A percentile compares a stretch with the other conserved stretches of the same genome.
Evolutionary conservation across 2,888 invertebrate genomes (phyloP).

Genomic region (Caenorhabditis sp.): DNA sequence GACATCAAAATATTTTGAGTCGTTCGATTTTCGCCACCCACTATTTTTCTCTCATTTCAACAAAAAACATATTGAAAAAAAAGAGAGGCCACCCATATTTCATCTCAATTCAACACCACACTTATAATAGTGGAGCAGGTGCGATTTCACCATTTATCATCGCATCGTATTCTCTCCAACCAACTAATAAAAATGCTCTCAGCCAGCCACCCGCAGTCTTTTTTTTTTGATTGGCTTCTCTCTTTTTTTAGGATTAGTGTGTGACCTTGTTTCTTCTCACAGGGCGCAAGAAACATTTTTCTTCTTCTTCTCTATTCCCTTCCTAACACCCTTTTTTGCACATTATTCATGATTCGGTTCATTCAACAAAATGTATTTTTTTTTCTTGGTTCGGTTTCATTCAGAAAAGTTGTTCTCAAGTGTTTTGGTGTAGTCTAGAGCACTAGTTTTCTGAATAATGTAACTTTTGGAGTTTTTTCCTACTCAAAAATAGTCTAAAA

Average conservation of each 20-base stretch:
- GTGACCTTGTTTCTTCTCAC: background rate
- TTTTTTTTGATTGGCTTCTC: constrained; percentile 11
- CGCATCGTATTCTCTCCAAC: constrained; percentile 19
- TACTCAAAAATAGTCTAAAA: no score
- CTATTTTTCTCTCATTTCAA: background rate
- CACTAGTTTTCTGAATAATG: background rate
- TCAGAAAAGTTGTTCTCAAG: background rate
- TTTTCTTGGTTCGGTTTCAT: constrained; percentile 5
- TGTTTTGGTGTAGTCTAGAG: background rate
- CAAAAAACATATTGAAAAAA: no score
- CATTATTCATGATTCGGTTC: constrained; percentile 11
- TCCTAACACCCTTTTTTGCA: constrained; percentile 25
- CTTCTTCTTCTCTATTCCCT: constrained; percentile 7
- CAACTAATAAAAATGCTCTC: background rate
- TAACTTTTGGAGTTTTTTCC: background rate
- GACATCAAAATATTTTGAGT: no score
- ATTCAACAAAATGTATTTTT: constrained; percentile 21
- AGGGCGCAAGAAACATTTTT: background rate
- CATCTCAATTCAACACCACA: constrained; percentile 3
- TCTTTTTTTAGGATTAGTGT: background rate
- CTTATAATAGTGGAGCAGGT: constrained; percentile 24
- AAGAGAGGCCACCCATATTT: background rate
- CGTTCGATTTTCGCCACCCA: background rate
- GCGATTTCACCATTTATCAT: constrained; percentile 28
- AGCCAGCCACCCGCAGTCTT: background rate